Base-by-base conservation (phyloP, 2,888 invertebrate genomes). In the Drosophila cognata region DNA sequence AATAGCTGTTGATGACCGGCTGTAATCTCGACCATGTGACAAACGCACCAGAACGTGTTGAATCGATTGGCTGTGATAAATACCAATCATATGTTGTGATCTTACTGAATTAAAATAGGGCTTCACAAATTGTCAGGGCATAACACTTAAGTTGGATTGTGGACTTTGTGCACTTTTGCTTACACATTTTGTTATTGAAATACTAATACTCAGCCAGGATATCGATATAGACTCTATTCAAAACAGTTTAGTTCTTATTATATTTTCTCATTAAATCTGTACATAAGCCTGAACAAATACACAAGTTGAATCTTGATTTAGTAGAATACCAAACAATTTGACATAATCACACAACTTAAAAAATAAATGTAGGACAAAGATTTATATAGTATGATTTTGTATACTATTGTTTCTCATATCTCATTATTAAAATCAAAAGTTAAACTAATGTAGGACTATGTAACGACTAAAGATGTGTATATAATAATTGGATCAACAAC, bases 1-100 rank as follows among this genome's bases (percentile, higher is more conserved):
- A 48, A 25, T 33, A 11, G 36, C 33, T 51, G 33, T 33, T 33
- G 33, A 11, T 33, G 43, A 51, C 31, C 29, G 21, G 4, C 29
- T 50, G 31, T 46, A 36, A 36, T 51, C 46, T 33, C 16, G 25
- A 38, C 36, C 28, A 58, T 46, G 35, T 55, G 59, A 21, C 33
- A 36, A 41, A 57, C 1, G 5, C 7, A 31, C 11, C 21, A 6
- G 4, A 31, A 60, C 1, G n/a, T 36, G 29, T 25, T 21, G 16
- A 51, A 18, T 18, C 18, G 38, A 38, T 28, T 8, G 41, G 41
- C n/a, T 41, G n/a, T n/a, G 41, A 10, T n/a, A n/a, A 41, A 41
- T 41, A 10, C 10, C 4, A n/a, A 41, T 41, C 10, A 41, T 10
- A 38, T n/a, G 3, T n/a, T 38, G 38, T 38, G n/a, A 18, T 8